Conservation (phyloP, 2,113 vertebrate species). For the Colossoma macropomum region DNA sequence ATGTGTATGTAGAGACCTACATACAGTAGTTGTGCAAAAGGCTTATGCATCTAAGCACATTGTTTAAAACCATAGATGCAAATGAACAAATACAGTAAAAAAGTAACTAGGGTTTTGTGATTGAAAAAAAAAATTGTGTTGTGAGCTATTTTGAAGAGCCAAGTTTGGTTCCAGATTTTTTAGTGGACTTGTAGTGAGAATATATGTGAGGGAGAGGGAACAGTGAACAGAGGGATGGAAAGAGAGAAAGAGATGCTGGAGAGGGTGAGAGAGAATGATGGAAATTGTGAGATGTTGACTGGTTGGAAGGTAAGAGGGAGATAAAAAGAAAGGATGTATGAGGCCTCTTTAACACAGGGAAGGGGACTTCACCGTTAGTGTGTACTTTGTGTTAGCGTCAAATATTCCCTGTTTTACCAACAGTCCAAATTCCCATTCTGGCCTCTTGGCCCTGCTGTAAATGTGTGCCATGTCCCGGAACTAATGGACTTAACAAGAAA, state of each 20-base stretch:
- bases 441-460: constrained; percentile 71
- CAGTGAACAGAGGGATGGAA: background rate
- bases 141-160: no score
- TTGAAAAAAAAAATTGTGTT: no score
- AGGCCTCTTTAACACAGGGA: background rate
- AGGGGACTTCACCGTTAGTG: constrained; percentile 53
- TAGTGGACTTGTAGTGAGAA: no score
- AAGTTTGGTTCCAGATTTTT: no score
- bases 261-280: constrained; percentile 43
- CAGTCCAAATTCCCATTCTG: constrained; percentile 81
- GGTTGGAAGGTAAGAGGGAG: background rate
- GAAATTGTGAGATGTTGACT: constrained; percentile 28
- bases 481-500: constrained; percentile 78
- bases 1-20: no score
- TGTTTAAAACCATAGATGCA: no score
- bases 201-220: no score
- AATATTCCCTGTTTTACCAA: constrained; percentile 82
- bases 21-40: no score
- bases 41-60: no score
- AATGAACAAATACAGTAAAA: no score
- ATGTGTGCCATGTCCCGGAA: constrained; percentile 79
- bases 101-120: no score
- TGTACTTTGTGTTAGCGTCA: constrained; percentile 75
- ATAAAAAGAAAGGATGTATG: constrained; percentile 22
- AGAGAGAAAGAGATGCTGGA: constrained; percentile 40